These are phyloP conservation scores for Tholera decimalis DNA, from an alignment of 2,888 invertebrate genomes.

Conservation along the genomic window DNA sequence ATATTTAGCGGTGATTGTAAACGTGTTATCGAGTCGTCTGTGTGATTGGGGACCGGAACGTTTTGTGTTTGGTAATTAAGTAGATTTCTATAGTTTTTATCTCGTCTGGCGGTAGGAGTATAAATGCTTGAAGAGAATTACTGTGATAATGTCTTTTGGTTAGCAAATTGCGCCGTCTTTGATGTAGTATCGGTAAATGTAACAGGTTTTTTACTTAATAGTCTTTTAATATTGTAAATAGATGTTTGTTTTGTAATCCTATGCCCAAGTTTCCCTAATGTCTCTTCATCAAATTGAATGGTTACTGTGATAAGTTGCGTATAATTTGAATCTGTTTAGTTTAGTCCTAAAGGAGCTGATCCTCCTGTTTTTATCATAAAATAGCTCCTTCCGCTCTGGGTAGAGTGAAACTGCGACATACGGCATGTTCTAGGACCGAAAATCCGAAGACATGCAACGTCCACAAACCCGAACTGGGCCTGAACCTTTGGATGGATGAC, in stretches of 20 bases:
- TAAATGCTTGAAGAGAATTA: background rate
- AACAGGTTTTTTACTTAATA: constrained; percentile 18
- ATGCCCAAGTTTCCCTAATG: background rate
- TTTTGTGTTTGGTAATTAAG: constrained; percentile 15
- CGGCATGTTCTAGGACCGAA: too few species aligned
- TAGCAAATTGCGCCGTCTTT: constrained; percentile 5
- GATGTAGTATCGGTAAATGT: background rate
- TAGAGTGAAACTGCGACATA: too few species aligned
- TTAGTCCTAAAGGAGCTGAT: background rate
- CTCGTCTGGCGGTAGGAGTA: background rate
- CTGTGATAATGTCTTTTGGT: constrained; percentile 1
- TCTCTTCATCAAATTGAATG: background rate
- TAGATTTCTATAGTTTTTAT: background rate
- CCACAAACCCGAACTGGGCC: too few species aligned
- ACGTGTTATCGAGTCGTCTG: background rate
- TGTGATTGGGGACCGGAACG: background rate
- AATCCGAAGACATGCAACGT: too few species aligned
- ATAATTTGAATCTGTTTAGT: background rate
- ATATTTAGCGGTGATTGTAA: constrained; percentile 5
- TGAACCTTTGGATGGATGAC: too few species aligned
- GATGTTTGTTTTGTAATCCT: background rate
- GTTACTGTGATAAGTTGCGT: background rate
- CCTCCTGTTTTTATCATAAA: too few species aligned
- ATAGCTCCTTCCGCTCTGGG: too few species aligned
- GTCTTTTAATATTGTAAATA: background rate